Conservation (phyloP, 2,113 vertebrate species). For the Archilochus colubris region DNA sequence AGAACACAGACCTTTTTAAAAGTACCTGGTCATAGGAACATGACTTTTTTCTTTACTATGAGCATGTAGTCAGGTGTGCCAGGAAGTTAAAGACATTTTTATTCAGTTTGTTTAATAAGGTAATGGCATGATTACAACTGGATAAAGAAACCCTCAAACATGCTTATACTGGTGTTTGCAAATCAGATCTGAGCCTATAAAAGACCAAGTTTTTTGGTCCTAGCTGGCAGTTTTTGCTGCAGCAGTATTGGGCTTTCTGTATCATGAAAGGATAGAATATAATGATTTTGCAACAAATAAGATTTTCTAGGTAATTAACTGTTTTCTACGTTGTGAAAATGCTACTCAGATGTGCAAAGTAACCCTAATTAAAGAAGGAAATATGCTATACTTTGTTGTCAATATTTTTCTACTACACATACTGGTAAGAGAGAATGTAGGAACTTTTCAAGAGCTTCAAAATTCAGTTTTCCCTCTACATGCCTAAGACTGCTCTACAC, state of each 20-base stretch:
- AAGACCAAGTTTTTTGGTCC: not conserved
- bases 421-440: not conserved
- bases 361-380: not conserved
- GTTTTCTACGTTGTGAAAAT: not conserved
- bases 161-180: not conserved
- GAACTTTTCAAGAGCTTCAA: not conserved
- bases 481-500: not conserved
- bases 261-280: too few relatives aligned
- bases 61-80: not conserved
- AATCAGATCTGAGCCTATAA: not conserved
- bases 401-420: not conserved
- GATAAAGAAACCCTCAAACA: not conserved
- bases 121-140: not conserved
- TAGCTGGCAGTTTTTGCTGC: not conserved
- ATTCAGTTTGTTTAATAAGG: not conserved
- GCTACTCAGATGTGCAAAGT: not conserved
- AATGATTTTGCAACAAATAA: not conserved
- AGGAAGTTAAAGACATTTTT: not conserved
- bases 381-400: not conserved
- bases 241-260: not conserved
- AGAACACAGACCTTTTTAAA: not conserved
- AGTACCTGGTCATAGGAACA: rapidly evolving
- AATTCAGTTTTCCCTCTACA: not conserved
- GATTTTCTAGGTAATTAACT: not conserved
- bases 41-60: not conserved